Evolutionary conservation across 2,113 vertebrate genomes (phyloP).

Genomic region (Bubalus kerabau): DNA sequence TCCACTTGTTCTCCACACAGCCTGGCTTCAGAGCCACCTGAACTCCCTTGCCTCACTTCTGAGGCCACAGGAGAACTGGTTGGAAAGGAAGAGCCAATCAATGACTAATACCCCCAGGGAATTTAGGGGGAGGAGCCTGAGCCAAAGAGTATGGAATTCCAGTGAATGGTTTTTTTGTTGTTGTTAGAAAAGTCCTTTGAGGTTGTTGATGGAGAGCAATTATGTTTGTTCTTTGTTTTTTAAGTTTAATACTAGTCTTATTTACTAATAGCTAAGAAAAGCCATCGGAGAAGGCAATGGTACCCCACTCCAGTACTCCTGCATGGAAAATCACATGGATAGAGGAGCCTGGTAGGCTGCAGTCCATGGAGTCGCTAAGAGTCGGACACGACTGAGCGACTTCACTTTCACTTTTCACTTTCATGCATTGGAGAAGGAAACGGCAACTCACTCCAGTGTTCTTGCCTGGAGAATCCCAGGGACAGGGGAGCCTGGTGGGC

Average conservation of each 20-base stretch:
- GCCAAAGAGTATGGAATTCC: fast-evolving
- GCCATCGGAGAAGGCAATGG: not conserved
- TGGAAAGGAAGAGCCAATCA: not conserved
- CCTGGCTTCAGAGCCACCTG: fast-evolving
- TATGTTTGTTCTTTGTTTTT: not conserved
- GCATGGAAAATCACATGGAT: no score
- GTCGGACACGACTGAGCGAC: no score
- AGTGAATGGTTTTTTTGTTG: not conserved
- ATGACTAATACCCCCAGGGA: not conserved
- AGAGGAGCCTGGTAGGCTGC: no score
- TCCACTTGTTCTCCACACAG: not conserved
- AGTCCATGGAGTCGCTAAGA: no score
- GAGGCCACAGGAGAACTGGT: not conserved
- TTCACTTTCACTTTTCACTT: no score
- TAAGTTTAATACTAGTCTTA: not conserved
- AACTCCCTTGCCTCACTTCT: no score
- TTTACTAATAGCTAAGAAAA: not conserved
- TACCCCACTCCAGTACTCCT: no score
- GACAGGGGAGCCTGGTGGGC: no score
- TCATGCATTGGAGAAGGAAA: no score
- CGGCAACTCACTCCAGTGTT: no score
- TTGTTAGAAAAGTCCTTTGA: not conserved
- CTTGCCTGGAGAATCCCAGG: no score
- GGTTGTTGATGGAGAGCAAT: not conserved
- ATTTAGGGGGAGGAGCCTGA: not conserved